phyloP scores from a whole-genome alignment of 1,140 invertebrate species.

The Drosophila chauvacae region DNA sequence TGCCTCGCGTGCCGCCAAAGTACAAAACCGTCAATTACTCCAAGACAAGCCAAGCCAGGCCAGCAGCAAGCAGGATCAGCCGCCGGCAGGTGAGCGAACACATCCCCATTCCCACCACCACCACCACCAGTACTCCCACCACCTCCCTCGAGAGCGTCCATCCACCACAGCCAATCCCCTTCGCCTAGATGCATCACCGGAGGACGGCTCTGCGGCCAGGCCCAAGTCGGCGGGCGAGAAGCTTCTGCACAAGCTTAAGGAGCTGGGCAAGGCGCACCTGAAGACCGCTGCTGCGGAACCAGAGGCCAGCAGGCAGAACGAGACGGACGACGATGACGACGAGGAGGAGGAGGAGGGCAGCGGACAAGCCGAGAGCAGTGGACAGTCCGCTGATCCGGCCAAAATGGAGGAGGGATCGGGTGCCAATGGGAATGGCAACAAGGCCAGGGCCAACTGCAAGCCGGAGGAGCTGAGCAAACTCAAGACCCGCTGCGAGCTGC shows the following conservation, averaged over 20 bases:
- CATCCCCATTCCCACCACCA: constrained; percentile 26
- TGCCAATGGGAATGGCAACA: constrained; percentile 86
- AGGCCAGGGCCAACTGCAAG: constrained; percentile 92
- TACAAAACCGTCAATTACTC: constrained; percentile 84
- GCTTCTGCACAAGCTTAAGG: constrained; percentile 72
- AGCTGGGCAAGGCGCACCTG: constrained; percentile 69
- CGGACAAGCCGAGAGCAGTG: constrained; percentile 56
- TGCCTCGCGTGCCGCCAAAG: constrained; percentile 80
- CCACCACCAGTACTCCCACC: constrained; percentile 1
- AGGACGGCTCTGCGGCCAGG: constrained; percentile 54
- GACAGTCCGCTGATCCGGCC: constrained; percentile 40
- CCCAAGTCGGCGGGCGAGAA: constrained; percentile 68
- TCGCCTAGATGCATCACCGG: constrained; percentile 44
- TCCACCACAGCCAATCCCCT: constrained; percentile 46
- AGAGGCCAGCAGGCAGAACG: constrained; percentile 80
- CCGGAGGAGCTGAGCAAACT: constrained; percentile 91
- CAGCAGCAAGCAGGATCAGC: constrained; percentile 27
- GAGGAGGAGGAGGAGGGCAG: constrained; percentile 61
- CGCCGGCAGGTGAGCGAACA: constrained; percentile 49
- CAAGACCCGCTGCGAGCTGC: constrained; percentile 88
- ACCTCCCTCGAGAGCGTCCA: constrained; percentile 33
- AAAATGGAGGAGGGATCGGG: constrained; percentile 42
- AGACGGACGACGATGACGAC: constrained; percentile 72
- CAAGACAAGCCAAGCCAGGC: constrained; percentile 78
- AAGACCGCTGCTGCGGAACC: constrained; percentile 23